Evolutionary conservation across 30 jellyfish, hydroid and myxozoan genomes (phyloP), one percentile per base, ranked within the genome.

Genomic region (Turritopsis rubra): DNA sequence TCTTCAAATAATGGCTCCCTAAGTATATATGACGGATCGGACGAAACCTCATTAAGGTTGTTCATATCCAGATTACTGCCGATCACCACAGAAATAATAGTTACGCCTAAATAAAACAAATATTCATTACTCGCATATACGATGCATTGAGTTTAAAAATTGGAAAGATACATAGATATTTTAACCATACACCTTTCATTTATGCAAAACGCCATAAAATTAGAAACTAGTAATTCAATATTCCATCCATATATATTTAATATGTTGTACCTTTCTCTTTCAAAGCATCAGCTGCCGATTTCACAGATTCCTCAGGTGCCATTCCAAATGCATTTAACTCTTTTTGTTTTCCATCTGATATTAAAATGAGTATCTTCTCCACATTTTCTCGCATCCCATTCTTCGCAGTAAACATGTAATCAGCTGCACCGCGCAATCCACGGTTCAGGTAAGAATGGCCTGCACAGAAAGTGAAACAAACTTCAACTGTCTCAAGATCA

Each of bases 331-430:
- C 60, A 41, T 54, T 30, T 7, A 52, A 26, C 31, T 72, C 28
- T 20, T 89, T 81, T 65, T 92, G 96, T 52, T 77, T 84, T 4
- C 98, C 98, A 82, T 92, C 96, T 8, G 98, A 85, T 3, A 92
- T 54, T 30, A 92, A 75, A 26, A 92, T 80, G 28, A 92, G 89
- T 7, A 85, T 88, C 75, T 88, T 84, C 16, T 84, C 87, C 13
- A 82, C 86, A 27, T 85, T 84, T 20, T 84, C 88, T 52, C 98
- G 87, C 78, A 88, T 87, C 26, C 98, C 98, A 79, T 82, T 85
- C 52, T 74, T 90, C 9, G 84, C 84, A 17, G 88, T 25, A 66
- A 88, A 92, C 98, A 92, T 92, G 26, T 81, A 52, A 29, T 60
- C 92, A 77, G 81, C 83, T 26, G 90, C 96, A 18, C 29, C 71